A percentile compares a stretch with the other conserved stretches of the same genome.
Evolutionary conservation across 2,113 vertebrate genomes (phyloP).

Genomic region (Plecturocebus donacophilus): DNA sequence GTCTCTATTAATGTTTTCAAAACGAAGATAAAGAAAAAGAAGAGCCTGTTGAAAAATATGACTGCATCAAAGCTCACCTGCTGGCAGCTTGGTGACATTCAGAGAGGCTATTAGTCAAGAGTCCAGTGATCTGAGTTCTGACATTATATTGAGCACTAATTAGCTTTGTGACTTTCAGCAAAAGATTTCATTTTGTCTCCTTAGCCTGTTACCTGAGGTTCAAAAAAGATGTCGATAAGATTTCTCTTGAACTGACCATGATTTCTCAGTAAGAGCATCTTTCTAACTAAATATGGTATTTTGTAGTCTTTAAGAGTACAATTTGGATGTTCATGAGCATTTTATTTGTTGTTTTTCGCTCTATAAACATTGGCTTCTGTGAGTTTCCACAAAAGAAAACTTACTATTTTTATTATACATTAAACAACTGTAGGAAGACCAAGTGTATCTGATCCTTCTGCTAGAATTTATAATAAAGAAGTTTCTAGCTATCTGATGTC

Average conservation of each 20-base stretch:
- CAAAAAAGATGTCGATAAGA: neutral
- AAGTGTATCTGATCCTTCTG: neutral
- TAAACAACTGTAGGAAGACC: neutral
- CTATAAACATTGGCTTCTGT: neutral
- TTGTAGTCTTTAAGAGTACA: neutral
- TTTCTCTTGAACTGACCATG: neutral
- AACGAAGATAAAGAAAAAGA: neutral
- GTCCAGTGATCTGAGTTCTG: neutral
- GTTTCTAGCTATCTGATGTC: neutral
- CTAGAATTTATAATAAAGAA: neutral
- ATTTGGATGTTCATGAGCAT: neutral
- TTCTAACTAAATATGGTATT: neutral
- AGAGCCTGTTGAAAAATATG: neutral
- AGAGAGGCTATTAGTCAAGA: neutral
- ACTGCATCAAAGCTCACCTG: neutral
- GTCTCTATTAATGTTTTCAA: neutral
- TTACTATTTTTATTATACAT: neutral
- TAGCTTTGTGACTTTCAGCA: neutral
- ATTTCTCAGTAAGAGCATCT: neutral
- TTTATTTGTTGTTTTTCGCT: neutral
- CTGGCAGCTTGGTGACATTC: neutral
- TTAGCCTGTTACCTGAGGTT: neutral
- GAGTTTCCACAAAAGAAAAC: neutral
- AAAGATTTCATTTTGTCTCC: neutral
- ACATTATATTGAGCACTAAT: neutral